Percentiles rank a stretch among this genome's conserved stretches.
Evolutionary conservation across 2,888 invertebrate species (phyloP).

Genomic region (Leptarthrus brevirostris): DNA sequence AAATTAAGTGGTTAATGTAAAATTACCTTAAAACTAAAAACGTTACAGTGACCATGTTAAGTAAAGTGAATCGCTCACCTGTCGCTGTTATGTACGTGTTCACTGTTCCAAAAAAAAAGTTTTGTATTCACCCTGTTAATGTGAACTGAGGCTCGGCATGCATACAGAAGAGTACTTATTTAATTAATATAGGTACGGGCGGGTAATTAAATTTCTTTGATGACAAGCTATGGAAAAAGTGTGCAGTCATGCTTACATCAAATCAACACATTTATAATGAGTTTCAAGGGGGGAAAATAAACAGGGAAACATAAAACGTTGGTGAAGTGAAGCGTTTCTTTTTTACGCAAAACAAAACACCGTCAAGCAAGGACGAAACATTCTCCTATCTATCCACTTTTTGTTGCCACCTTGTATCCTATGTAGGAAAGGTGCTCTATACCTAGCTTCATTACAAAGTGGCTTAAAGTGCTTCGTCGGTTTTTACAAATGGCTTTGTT

Average conservation of each 20-base stretch:
- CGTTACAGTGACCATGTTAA: too few relatives aligned
- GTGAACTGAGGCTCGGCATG: neutral
- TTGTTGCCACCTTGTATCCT: too few relatives aligned
- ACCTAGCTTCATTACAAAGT: neutral
- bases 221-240: slow-evolving; percentile 18
- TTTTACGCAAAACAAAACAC: neutral
- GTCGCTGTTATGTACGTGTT: too few relatives aligned
- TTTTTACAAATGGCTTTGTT: slow-evolving; percentile 12
- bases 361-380: neutral
- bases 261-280: slow-evolving; percentile 27
- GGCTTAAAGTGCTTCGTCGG: slow-evolving; percentile 10
- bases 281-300: neutral
- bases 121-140: slow-evolving; percentile 10
- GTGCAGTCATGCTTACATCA: slow-evolving; percentile 23
- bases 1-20: too few relatives aligned
- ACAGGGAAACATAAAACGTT: neutral
- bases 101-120: slow-evolving; percentile 1
- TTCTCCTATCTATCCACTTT: too few relatives aligned
- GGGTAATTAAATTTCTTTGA: slow-evolving; percentile 41
- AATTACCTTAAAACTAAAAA: too few relatives aligned
- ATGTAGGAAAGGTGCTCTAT: neutral
- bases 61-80: too few relatives aligned
- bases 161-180: slow-evolving; percentile 25
- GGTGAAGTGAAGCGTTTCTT: too few relatives aligned
- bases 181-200: slow-evolving; percentile 30